Base-by-base conservation (phyloP, 2,797 vertebrate genomes). In the Micromesistius poutassou region DNA sequence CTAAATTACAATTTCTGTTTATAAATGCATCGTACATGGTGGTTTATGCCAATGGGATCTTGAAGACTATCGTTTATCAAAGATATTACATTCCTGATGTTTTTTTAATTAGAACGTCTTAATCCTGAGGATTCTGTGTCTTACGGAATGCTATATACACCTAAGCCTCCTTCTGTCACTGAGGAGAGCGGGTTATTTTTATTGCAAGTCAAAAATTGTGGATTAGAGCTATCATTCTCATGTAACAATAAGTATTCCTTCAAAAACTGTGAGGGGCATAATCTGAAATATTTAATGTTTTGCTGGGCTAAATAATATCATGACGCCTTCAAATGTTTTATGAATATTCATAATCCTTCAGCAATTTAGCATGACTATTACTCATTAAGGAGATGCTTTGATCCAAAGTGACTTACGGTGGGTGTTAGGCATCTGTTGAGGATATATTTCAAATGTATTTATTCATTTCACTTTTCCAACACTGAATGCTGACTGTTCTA, bases 261-360 rank as follows among this genome's bases (percentile, higher is more conserved):
- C 25, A 28, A 28, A 28, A 71, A 38, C 42, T 81, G 13, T 33
- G 6, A 25, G 12, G 38, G 30, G 16, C 35, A 1, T 66, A 22
- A 33, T 30, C 46, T 22, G n/a, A 19, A 72, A 79, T 31, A 40
- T 12, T n/a, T 42, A 36, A 36, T 70, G 71, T 66, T 79, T 62
- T 74, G 35, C 74, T 76, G 25, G 73, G 76, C 35, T 71, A 72
- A 72, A 72, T 14, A 71, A 71, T 13, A 31, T 16, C 68, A 71
- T 71, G 25, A 30, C 3, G 28, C 28, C 3, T 71, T 6, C 62
- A n/a, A 71, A 71, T 30, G 13, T 71, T 16, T 30, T 30, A 62
- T n/a, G 55, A 62, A 62, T 62, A 62, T 25, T 62, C 22, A 62
- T 62, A 62, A 62, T 25, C 55, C 22, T 62, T 62, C 25, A 62